Evolutionary conservation across 2,797 vertebrate species (phyloP).

Genomic region (Sebastiscus albofasciatus): DNA sequence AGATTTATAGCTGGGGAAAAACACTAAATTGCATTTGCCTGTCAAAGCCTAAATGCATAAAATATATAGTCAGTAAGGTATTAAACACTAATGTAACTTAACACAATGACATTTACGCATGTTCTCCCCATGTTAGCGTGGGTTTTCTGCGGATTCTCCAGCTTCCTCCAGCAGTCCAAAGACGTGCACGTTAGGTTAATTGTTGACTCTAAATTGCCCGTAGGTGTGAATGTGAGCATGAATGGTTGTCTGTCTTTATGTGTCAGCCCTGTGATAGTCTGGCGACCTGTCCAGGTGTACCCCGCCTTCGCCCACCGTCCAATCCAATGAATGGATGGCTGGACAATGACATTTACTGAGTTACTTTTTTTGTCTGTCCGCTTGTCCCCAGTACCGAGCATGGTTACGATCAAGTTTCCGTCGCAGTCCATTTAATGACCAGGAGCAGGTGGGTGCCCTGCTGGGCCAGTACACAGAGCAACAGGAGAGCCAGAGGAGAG

Average conservation of each 20-base stretch:
- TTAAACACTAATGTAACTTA: background rate
- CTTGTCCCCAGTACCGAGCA: slow-evolving; percentile 80
- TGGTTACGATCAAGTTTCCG: slow-evolving; percentile 85
- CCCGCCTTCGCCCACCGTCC: no score
- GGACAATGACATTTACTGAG: background rate
- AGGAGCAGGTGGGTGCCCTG: slow-evolving; percentile 84
- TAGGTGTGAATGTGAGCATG: no score
- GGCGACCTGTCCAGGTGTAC: no score
- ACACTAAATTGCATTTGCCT: background rate
- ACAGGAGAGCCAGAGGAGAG: slow-evolving; percentile 74
- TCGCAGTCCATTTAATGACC: slow-evolving; percentile 84
- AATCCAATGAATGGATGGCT: no score
- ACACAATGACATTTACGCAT: background rate
- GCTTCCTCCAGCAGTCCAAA: no score
- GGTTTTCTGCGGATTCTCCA: no score
- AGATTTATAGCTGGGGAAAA: background rate
- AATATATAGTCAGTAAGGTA: background rate
- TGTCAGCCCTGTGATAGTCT: no score
- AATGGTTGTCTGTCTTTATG: no score
- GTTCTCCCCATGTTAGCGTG: no score
- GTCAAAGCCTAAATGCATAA: background rate
- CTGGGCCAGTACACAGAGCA: slow-evolving; percentile 79
- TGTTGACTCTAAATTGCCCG: no score
- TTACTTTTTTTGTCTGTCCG: background rate
- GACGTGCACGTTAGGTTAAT: no score